Conservation (phyloP, 1,140 invertebrate genomes). For the Anadara kagoshimensis region DNA sequence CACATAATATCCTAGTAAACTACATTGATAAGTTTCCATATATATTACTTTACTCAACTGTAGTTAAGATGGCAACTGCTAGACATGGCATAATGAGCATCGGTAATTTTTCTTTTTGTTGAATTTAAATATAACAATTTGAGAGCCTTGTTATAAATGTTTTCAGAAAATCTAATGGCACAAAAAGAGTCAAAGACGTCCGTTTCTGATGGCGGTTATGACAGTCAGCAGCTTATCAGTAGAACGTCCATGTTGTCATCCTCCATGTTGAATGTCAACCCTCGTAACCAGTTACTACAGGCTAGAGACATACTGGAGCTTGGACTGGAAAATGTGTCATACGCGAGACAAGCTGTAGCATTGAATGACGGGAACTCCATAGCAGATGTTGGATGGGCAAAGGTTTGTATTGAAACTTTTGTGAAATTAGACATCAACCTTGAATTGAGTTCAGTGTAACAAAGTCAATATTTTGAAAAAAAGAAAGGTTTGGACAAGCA, state of each 20-base stretch:
- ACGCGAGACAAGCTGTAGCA: constrained; percentile 63
- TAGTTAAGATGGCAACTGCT: too few species aligned
- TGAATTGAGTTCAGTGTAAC: too few species aligned
- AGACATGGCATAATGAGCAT: too few species aligned
- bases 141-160: not conserved
- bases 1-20: too few species aligned
- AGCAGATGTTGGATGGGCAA: constrained; percentile 69
- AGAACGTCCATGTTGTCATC: constrained; percentile 55
- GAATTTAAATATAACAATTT: too few species aligned
- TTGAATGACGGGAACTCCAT: constrained; percentile 68
- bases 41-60: too few species aligned
- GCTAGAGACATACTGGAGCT: constrained; percentile 68
- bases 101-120: too few species aligned
- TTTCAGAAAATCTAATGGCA: constrained; percentile 44
- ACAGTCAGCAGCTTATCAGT: constrained; percentile 43
- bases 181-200: constrained; percentile 58
- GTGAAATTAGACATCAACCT: too few species aligned
- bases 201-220: constrained; percentile 50
- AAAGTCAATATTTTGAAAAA: too few species aligned
- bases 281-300: constrained; percentile 54
- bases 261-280: constrained; percentile 47
- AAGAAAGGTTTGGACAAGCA: too few species aligned
- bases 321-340: constrained; percentile 67
- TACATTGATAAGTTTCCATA: too few species aligned
- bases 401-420: constrained; percentile 49